Base-by-base conservation (phyloP, 1,140 invertebrate species). In the Euura lappo region DNA sequence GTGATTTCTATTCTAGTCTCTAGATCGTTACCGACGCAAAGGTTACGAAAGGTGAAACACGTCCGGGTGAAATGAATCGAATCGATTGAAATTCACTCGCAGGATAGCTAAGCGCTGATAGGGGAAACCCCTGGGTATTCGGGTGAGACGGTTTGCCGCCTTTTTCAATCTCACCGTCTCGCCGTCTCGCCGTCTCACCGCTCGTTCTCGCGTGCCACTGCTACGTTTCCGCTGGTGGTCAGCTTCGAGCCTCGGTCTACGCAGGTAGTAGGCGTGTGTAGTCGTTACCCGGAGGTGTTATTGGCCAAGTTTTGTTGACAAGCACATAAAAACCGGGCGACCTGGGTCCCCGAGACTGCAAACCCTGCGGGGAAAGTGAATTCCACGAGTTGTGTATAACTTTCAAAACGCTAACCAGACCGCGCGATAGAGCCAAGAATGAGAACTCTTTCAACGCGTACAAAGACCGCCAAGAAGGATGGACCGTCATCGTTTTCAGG, bases 321-420 rank as follows among this genome's bases (percentile, higher is more conserved):
- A 28, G 66, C 10, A 28, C 10, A 28, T 28, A 68, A 78, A 80
- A 80, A 77, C 76, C 76, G 76, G 77, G 76, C 79, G 77, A 71
- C 74, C 60, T 13, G 77, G 77, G 79, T 77, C 77, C 77, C 78
- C 72, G 79, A 80, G 77, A 11, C 13, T 42, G 44, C 13, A 44
- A 44, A 68, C 66, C 44, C 10, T 68, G 74, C 65, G 68, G 79
- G 77, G 79, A 81, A 81, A 81, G 79, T 81, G 75, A 81, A 81
- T 79, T 81, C 79, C 77, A 65, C 46, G 68, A 45, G 10, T n/a
- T 70, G 28, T 28, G 28, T 28, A 28, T 70, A 60, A 60, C 51
- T 60, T 60, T 60, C 51, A 60, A 60, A 60, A 60, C 51, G 51
- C 51, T 60, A 60, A 60, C 51, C 51, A 60, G 51, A 60, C 3